phyloP scores from a whole-genome alignment of 2,888 invertebrate species.

The Fissipunctia ypsillon region DNA sequence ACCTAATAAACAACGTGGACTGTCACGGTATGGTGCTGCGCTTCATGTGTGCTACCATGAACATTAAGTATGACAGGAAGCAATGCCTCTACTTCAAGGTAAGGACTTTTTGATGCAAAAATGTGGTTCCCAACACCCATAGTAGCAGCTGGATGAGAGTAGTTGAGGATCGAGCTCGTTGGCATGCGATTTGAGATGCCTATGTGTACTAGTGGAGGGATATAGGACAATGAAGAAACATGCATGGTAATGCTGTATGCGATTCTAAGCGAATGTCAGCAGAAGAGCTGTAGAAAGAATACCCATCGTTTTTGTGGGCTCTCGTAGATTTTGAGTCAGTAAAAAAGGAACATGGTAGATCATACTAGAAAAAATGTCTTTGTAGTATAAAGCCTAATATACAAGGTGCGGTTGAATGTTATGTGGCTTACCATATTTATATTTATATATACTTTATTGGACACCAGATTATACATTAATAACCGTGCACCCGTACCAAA shows the following conservation, averaged over 20 bases:
- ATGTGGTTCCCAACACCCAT: too few species aligned
- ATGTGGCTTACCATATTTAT: too few species aligned
- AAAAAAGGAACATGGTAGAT: background rate
- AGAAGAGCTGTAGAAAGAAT: too few species aligned
- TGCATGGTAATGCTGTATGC: background rate
- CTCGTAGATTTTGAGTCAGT: background rate
- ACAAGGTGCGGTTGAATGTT: too few species aligned
- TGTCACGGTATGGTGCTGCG: slow-evolving; percentile 39
- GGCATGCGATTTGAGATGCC: background rate
- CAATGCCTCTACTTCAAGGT: slow-evolving; percentile 29
- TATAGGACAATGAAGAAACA: background rate
- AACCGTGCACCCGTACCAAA: too few species aligned
- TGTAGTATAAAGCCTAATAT: too few species aligned
- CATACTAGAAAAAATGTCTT: background rate
- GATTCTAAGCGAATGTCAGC: too few species aligned
- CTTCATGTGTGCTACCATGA: slow-evolving; percentile 16
- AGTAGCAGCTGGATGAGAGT: too few species aligned
- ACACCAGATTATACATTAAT: too few species aligned
- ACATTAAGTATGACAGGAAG: slow-evolving; percentile 44
- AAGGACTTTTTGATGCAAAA: too few species aligned
- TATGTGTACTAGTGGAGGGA: background rate
- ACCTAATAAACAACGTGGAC: slow-evolving; percentile 33
- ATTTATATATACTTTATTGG: too few species aligned
- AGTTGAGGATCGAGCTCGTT: background rate
- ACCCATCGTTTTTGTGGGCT: too few species aligned